Percentiles rank a stretch among this genome's conserved stretches.
phyloP scores from a whole-genome alignment of 2,797 vertebrate genomes.

The Lepus oiostolus region DNA sequence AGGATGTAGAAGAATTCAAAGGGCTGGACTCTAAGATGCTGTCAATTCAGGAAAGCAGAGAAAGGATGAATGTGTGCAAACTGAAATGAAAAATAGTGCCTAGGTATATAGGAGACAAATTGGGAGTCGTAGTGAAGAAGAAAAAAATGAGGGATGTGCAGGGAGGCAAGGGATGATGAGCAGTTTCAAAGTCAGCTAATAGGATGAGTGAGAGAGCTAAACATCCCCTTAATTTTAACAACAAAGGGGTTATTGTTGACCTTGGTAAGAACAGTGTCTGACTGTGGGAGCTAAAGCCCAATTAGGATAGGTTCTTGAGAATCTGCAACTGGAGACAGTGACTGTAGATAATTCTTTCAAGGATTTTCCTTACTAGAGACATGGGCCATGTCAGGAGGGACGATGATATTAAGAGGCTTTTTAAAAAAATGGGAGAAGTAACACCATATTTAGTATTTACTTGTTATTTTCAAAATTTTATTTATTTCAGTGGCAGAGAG shows the following conservation, averaged over 20 bases:
- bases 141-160: not conserved
- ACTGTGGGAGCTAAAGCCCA: not conserved
- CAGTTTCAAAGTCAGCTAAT: not conserved
- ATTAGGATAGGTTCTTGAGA: not conserved
- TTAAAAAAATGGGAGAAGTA: no score
- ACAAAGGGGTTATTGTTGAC: not conserved
- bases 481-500: no score
- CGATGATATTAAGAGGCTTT: not conserved
- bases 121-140: not conserved
- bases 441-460: no score
- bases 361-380: not conserved
- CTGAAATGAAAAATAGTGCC: not conserved
- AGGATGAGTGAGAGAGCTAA: not conserved
- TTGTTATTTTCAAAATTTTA: no score
- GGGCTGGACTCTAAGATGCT: not conserved
- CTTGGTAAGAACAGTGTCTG: not conserved
- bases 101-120: not conserved
- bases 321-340: not conserved
- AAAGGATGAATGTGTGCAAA: not conserved
- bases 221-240: conserved; percentile 37
- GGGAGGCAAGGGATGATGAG: not conserved
- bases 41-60: not conserved
- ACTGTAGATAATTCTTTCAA: conserved; percentile 7
- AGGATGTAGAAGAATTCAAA: not conserved
- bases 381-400: not conserved